Evolutionary conservation across 2,888 invertebrate genomes (phyloP).

Genomic region (Stegophylla sp.): DNA sequence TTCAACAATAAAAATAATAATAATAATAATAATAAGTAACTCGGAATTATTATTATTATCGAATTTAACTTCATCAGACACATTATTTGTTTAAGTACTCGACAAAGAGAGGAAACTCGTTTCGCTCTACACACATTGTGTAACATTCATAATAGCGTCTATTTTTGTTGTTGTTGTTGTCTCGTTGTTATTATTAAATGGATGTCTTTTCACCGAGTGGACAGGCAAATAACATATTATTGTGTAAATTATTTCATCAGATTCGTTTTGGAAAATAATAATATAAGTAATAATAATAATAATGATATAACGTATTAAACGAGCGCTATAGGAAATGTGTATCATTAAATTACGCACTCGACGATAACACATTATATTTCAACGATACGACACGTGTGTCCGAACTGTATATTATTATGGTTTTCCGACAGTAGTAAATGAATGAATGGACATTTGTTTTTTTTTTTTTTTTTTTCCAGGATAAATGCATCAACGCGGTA

Average conservation of each 20-base stretch:
- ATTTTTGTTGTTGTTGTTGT: conserved; percentile 29
- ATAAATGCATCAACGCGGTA: background rate
- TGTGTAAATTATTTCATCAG: conserved; percentile 56
- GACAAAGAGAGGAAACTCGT: conserved; percentile 49
- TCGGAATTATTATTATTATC: conserved; percentile 40
- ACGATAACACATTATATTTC: conserved; percentile 43
- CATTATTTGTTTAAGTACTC: conserved; percentile 52
- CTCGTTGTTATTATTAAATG: conserved; percentile 32
- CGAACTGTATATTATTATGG: background rate
- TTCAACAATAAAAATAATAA: background rate
- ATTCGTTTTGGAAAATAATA: conserved; percentile 50
- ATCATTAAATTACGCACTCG: conserved; percentile 40
- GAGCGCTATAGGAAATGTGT: conserved; percentile 31
- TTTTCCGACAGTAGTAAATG: background rate
- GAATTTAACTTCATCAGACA: conserved; percentile 40
- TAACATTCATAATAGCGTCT: conserved; percentile 50
- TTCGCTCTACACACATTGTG: conserved; percentile 42
- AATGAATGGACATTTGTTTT: background rate
- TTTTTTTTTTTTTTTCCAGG: conserved; percentile 5
- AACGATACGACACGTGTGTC: conserved; percentile 13
- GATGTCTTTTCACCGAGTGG: conserved; percentile 48
- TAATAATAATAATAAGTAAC: conserved; percentile 40
- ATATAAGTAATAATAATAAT: no score
- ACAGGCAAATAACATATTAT: conserved; percentile 54
- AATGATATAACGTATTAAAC: conserved; percentile 22